These are phyloP conservation scores for Sebastes oblongus DNA, from an alignment of 2,797 vertebrate genomes.

Conservation along the genomic window DNA sequence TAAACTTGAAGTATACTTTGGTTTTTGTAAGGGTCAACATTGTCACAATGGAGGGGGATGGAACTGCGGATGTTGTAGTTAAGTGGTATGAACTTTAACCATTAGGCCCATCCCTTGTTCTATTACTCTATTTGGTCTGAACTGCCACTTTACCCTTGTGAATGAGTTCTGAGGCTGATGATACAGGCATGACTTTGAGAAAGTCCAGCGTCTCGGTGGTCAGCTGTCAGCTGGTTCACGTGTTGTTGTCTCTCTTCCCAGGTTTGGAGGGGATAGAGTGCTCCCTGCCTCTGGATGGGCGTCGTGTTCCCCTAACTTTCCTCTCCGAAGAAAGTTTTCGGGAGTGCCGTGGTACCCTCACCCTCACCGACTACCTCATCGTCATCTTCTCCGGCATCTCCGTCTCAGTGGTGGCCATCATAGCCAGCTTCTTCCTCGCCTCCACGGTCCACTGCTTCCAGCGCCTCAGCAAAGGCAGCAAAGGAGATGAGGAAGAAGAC, in stretches of 20 bases:
- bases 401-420: constrained; percentile 90
- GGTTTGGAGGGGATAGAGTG: constrained; percentile 90
- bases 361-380: constrained; percentile 90
- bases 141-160: neutral
- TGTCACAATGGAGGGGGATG: neutral
- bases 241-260: constrained; percentile 55
- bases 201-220: neutral
- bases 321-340: constrained; percentile 92
- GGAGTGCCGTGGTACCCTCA: constrained; percentile 88
- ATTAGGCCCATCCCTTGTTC: neutral
- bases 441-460: constrained; percentile 93
- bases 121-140: neutral
- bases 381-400: constrained; percentile 94
- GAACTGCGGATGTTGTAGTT: neutral
- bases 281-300: constrained; percentile 84
- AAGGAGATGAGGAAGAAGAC: constrained; percentile 87
- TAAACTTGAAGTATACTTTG: too few relatives aligned
- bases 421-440: constrained; percentile 92
- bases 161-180: neutral
- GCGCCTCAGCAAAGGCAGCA: constrained; percentile 86
- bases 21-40: neutral
- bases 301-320: constrained; percentile 84
- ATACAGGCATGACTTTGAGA: neutral
- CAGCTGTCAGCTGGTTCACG: neutral
- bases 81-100: neutral